Evolutionary conservation across 2,888 invertebrate species (phyloP).

Genomic region (Hetaerina titia): DNA sequence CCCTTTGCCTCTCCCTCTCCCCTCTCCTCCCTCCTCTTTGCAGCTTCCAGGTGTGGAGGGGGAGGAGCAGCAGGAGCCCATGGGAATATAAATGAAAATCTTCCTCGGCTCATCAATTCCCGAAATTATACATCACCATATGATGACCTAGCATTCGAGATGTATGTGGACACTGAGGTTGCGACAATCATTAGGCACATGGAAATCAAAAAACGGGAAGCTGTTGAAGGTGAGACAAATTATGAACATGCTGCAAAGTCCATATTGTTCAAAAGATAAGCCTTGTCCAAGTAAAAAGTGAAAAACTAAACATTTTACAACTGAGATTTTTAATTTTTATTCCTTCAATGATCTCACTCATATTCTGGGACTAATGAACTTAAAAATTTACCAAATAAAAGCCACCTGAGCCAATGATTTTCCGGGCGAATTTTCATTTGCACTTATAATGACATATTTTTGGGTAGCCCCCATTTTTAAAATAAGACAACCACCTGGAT

Average conservation of each 20-base stretch:
- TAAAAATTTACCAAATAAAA: not conserved
- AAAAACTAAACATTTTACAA: not conserved
- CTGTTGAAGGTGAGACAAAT: slow-evolving; percentile 86
- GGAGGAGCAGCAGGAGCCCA: slow-evolving; percentile 57
- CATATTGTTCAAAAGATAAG: not conserved
- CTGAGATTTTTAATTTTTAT: not conserved
- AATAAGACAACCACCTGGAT: too few relatives aligned
- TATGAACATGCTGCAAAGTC: not conserved
- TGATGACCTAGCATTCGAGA: slow-evolving; percentile 96
- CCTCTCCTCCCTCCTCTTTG: slow-evolving; percentile 56
- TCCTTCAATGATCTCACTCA: not conserved
- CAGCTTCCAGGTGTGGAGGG: slow-evolving; percentile 74
- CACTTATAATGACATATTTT: too few relatives aligned
- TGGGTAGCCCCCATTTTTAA: too few relatives aligned
- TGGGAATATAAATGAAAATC: slow-evolving; percentile 60
- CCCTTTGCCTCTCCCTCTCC: slow-evolving; percentile 62
- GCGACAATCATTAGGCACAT: slow-evolving; percentile 91
- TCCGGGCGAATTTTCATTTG: not conserved
- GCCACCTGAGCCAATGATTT: not conserved
- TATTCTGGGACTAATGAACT: not conserved
- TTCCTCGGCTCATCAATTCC: slow-evolving; percentile 51
- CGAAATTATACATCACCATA: slow-evolving; percentile 86
- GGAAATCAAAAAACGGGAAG: slow-evolving; percentile 91
- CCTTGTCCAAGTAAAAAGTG: not conserved
- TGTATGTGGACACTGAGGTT: slow-evolving; percentile 97